These are phyloP conservation scores for Albula glossodonta DNA, from an alignment of 2,113 vertebrate genomes.

Conservation along the genomic window DNA sequence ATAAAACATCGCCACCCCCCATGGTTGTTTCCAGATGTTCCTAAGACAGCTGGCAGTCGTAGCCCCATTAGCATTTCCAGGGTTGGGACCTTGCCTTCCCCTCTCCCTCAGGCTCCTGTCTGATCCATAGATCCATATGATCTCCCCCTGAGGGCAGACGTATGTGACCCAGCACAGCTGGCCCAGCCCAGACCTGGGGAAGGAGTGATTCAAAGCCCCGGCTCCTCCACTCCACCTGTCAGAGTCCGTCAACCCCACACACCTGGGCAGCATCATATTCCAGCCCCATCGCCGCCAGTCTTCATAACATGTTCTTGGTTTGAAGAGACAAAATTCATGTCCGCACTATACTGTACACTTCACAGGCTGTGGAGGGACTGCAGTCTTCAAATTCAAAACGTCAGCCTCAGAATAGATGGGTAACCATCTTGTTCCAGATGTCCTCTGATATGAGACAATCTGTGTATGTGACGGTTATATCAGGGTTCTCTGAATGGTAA, in stretches of 20 bases:
- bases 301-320: background rate
- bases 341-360: background rate
- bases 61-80: conserved; percentile 12
- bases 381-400: background rate
- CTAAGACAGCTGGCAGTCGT: conserved; percentile 8
- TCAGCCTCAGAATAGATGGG: background rate
- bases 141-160: background rate
- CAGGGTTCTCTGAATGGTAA: too few relatives aligned
- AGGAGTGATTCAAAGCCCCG: background rate
- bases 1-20: background rate
- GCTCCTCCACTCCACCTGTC: background rate
- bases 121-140: conserved; percentile 23
- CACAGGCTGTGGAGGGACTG: background rate
- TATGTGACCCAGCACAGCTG: background rate
- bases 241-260: background rate
- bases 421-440: too few relatives aligned
- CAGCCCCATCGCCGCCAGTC: background rate
- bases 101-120: background rate
- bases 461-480: too few relatives aligned
- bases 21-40: conserved; percentile 28
- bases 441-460: too few relatives aligned
- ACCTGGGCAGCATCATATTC: background rate
- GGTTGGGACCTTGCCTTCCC: conserved; percentile 9
- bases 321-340: background rate
- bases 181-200: background rate